phyloP scores from a whole-genome alignment of 2,888 invertebrate genomes.

The Cremastobaeus sp. region DNA sequence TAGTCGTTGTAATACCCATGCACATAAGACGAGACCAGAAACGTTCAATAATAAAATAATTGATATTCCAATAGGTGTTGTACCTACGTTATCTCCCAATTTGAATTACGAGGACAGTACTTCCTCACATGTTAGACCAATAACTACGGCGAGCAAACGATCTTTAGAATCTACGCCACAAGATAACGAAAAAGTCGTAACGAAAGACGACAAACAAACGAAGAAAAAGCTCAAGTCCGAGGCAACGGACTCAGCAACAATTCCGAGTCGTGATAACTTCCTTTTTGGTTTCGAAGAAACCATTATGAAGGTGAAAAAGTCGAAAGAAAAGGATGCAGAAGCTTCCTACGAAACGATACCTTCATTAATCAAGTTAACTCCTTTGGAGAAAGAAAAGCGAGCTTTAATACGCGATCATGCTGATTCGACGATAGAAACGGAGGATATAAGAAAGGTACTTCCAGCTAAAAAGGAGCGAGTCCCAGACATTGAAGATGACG shows the following conservation, averaged over 20 bases:
- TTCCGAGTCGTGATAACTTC: slow-evolving; percentile 36
- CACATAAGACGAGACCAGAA: no score
- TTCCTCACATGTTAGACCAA: slow-evolving; percentile 18
- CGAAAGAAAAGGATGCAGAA: slow-evolving; percentile 33
- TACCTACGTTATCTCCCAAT: slow-evolving; percentile 15
- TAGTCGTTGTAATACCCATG: no score
- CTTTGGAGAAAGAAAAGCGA: slow-evolving; percentile 60
- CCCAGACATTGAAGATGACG: slow-evolving; percentile 59
- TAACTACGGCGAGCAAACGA: slow-evolving; percentile 16
- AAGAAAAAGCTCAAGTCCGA: slow-evolving; percentile 36
- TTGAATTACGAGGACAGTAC: slow-evolving; percentile 40
- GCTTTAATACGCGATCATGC: slow-evolving; percentile 56
- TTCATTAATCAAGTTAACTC: slow-evolving; percentile 61
- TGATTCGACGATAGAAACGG: slow-evolving; percentile 40
- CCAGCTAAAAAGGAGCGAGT: slow-evolving; percentile 42
- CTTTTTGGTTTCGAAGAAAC: slow-evolving; percentile 53
- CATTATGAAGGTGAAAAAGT: slow-evolving; percentile 40
- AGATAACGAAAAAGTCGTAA: slow-evolving; percentile 13
- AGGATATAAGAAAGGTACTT: slow-evolving; percentile 38
- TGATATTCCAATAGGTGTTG: slow-evolving; percentile 30
- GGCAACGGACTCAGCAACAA: not conserved
- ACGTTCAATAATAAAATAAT: no score
- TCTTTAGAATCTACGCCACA: slow-evolving; percentile 21
- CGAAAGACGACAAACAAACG: slow-evolving; percentile 21
- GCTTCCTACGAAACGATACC: slow-evolving; percentile 44